Conservation (phyloP, 2,888 invertebrate genomes). For the Drosophila eohydei region DNA sequence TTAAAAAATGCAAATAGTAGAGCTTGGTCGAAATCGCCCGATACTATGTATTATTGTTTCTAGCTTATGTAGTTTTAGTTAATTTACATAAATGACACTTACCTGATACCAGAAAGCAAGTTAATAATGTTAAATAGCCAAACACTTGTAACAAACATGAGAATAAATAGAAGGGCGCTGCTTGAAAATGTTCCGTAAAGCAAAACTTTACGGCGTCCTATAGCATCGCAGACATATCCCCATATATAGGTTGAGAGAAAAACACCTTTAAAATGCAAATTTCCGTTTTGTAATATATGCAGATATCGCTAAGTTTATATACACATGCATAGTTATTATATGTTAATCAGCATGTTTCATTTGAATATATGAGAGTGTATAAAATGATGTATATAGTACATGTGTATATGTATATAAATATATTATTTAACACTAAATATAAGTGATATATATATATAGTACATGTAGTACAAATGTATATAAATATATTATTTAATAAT, state of each 20-base stretch:
- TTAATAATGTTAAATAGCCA: conserved; percentile 80
- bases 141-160: conserved; percentile 80
- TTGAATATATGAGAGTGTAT: neutral
- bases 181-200: conserved; percentile 68
- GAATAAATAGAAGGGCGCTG: conserved; percentile 67
- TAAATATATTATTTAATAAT: too few relatives aligned
- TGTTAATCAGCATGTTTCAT: neutral
- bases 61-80: neutral
- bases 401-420: too few relatives aligned
- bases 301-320: neutral
- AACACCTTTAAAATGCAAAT: conserved; percentile 56
- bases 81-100: conserved; percentile 22
- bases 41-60: neutral
- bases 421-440: too few relatives aligned
- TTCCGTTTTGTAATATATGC: neutral
- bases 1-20: neutral
- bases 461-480: too few relatives aligned
- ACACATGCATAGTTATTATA: neutral
- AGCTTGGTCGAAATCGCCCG: neutral
- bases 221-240: conserved; percentile 78
- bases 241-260: conserved; percentile 82
- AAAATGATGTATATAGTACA: too few relatives aligned
- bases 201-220: conserved; percentile 75
- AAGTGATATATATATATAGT: too few relatives aligned
- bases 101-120: conserved; percentile 77